These are phyloP conservation scores for Naja naja DNA, from an alignment of 2,113 vertebrate genomes.

Conservation along the genomic window DNA sequence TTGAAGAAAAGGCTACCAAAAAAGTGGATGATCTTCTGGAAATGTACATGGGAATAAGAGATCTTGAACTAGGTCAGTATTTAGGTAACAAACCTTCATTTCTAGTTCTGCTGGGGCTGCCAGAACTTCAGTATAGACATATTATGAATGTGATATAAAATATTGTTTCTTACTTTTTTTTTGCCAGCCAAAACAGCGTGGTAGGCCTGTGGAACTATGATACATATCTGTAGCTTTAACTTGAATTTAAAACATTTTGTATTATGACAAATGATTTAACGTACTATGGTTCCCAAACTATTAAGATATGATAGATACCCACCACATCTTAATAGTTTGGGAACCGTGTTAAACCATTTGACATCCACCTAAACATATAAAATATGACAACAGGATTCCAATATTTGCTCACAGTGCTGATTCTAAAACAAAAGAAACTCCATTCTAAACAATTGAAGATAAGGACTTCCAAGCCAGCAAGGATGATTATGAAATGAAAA, in stretches of 20 bases:
- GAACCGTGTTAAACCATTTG: not conserved
- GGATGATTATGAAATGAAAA: not conserved
- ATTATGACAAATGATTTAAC: not conserved
- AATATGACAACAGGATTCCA: not conserved
- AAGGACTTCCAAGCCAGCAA: not conserved
- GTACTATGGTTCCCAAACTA: not conserved
- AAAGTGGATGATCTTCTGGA: slow-evolving; percentile 95
- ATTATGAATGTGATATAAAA: not conserved
- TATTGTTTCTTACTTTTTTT: not conserved
- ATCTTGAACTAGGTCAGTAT: slow-evolving; percentile 87
- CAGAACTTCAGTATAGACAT: not conserved
- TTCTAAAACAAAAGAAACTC: not conserved
- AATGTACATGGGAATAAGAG: slow-evolving; percentile 97
- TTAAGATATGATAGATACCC: not conserved
- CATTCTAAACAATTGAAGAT: not conserved
- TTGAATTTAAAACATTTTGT: not conserved
- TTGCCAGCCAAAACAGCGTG: too few relatives aligned
- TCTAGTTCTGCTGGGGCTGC: slow-evolving; percentile 41
- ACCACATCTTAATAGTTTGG: not conserved
- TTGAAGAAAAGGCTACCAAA: slow-evolving; percentile 88
- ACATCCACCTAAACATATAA: not conserved
- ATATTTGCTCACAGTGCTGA: not conserved
- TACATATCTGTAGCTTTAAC: not conserved
- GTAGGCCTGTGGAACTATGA: not conserved
- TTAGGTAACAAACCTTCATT: slow-evolving; percentile 2